These are phyloP conservation scores for Chaetops frenatus DNA, from an alignment of 2,113 vertebrate species.

Conservation along the genomic window DNA sequence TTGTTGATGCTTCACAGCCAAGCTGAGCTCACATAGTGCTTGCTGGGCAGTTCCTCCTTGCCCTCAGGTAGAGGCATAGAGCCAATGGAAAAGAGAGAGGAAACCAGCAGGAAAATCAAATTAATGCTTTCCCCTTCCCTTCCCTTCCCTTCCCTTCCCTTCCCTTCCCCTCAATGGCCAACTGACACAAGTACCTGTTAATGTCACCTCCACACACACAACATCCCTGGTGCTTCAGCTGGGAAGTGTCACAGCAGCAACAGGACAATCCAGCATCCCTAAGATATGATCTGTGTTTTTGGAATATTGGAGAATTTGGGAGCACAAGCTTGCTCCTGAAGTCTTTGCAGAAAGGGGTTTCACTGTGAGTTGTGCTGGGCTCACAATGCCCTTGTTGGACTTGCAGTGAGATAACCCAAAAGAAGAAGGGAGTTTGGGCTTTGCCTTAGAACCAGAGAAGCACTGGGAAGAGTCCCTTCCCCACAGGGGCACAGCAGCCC, in stretches of 20 bases:
- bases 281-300: rapidly evolving
- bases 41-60: background rate
- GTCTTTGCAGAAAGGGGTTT: background rate
- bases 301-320: background rate
- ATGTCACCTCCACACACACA: background rate
- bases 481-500: background rate
- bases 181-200: background rate
- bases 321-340: background rate
- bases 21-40: background rate
- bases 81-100: background rate
- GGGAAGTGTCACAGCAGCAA: background rate
- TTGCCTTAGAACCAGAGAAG: background rate
- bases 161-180: no score
- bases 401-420: background rate
- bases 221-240: background rate
- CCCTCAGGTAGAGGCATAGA: background rate
- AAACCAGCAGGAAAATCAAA: background rate
- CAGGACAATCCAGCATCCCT: background rate
- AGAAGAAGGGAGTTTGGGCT: background rate
- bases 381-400: rapidly evolving
- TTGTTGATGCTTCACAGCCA: background rate
- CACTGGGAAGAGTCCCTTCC: background rate
- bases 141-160: no score
- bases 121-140: background rate
- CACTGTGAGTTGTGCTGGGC: background rate